Conservation (phyloP, 2,113 vertebrate genomes). For the Gallinago undulata region DNA sequence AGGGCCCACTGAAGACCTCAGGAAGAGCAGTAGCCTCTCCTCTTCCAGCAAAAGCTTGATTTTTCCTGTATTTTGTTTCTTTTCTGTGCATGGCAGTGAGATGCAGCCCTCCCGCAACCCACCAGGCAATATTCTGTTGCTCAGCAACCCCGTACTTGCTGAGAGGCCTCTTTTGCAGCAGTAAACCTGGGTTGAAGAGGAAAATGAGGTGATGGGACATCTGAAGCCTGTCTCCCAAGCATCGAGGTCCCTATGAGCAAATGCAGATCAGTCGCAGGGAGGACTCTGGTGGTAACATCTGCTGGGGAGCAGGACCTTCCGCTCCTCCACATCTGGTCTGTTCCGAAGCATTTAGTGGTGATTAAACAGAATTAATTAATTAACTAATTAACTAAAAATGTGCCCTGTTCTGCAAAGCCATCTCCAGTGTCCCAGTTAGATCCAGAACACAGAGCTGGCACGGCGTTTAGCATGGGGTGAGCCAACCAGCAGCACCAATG, state of each 20-base stretch:
- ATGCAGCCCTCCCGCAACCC: neutral
- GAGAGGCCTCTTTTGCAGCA: slow-evolving; percentile 6
- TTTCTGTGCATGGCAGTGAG: neutral
- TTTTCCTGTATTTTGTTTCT: slow-evolving; percentile 17
- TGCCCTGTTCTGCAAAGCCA: neutral
- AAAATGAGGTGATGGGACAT: neutral
- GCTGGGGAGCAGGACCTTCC: neutral
- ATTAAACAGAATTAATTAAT: neutral
- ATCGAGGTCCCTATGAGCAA: neutral
- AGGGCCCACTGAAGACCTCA: neutral
- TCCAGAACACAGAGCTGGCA: neutral
- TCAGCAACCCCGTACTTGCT: slow-evolving; percentile 19
- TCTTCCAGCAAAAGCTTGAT: slow-evolving; percentile 18
- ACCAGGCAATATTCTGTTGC: neutral
- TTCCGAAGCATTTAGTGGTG: neutral
- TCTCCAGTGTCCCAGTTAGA: neutral
- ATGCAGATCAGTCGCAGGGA: neutral
- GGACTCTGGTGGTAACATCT: neutral
- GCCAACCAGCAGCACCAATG: neutral
- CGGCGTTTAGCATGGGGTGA: fast-evolving
- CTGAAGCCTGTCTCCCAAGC: neutral
- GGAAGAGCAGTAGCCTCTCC: neutral
- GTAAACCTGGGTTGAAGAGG: neutral
- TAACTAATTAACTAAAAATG: neutral
- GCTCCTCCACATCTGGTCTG: neutral